phyloP scores from a whole-genome alignment of 2,888 invertebrate genomes.

The Erebia palarica region DNA sequence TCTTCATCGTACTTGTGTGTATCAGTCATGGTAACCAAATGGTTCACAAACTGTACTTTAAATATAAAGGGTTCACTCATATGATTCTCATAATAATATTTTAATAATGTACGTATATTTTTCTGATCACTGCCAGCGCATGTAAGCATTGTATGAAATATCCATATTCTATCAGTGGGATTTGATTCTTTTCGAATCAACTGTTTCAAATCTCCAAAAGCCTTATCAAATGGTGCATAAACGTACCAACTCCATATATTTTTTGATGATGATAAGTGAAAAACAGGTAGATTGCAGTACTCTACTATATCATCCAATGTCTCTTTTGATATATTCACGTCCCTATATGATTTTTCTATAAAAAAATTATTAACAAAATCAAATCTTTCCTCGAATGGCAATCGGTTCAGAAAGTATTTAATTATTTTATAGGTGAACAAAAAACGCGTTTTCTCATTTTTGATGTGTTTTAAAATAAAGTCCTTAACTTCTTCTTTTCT shows the following conservation, averaged over 20 bases:
- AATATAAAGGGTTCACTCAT: slow-evolving; percentile 49
- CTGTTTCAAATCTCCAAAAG: slow-evolving; percentile 61
- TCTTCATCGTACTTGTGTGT: slow-evolving; percentile 51
- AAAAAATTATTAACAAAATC: slow-evolving; percentile 57
- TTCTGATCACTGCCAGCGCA: slow-evolving; percentile 49
- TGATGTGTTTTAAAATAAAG: slow-evolving; percentile 52
- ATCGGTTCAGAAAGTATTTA: slow-evolving; percentile 51
- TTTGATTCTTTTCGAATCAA: slow-evolving; percentile 55
- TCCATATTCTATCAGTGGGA: slow-evolving; percentile 52
- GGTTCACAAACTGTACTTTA: slow-evolving; percentile 51
- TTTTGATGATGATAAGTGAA: slow-evolving; percentile 7
- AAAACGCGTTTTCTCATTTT: slow-evolving; percentile 39
- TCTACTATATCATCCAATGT: slow-evolving; percentile 17
- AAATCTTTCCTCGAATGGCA: slow-evolving; percentile 57
- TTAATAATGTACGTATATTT: slow-evolving; percentile 51
- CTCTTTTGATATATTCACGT: slow-evolving; percentile 40
- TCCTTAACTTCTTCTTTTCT: slow-evolving; percentile 53
- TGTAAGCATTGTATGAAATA: slow-evolving; percentile 51
- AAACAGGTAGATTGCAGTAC: not conserved
- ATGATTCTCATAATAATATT: slow-evolving; percentile 56
- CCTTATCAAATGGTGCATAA: slow-evolving; percentile 58
- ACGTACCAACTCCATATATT: slow-evolving; percentile 56
- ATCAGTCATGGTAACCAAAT: slow-evolving; percentile 47
- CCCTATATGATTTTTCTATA: slow-evolving; percentile 50
- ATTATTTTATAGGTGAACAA: slow-evolving; percentile 50